Base-by-base conservation (phyloP, 2,888 invertebrate genomes). In the Embidobia sp. region DNA sequence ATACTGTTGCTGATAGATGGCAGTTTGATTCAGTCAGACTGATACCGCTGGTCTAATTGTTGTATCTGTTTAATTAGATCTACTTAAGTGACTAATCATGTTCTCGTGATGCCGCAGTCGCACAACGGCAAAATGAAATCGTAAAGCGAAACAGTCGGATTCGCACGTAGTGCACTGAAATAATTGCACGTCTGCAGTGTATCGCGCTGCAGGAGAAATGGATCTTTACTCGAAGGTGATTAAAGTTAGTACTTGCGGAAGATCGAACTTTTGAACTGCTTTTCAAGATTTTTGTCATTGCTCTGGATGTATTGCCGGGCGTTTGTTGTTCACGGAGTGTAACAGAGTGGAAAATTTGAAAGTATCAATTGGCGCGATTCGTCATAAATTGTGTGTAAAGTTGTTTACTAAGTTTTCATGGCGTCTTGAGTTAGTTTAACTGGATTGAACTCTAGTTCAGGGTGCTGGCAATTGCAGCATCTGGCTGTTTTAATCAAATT, bases 51-150 rank as follows among this genome's bases (percentile, higher is more conserved):
- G 4, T 40, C 40, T 49, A 63, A 49, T 63, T 63, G 37, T 48
- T 40, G 63, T 37, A 49, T 63, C 63, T 63, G 48, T 40, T 63
- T 48, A 48, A 49, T 63, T 63, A 49, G 48, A 49, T 37, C 13
- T 40, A 27, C 35, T 48, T 48, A 48, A 27, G 11, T 19, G 29
- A 48, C 29, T 61, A 61, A 48, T 48, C 27, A 27, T 27, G 33
- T 46, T 18, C 26, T 26, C 16, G n/a, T 10, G 26, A 15, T 1
- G 22, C 16, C 18, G 1, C 11, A 37, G 2, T 11, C n/a, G 19
- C 18, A n/a, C 10, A 3, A 16, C 3, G 8, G 3, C 16, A 16
- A 29, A 42, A 57, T 40, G 29, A 29, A 40, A 42, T 18, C n/a
- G n/a, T n/a, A n/a, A n/a, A n/a, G n/a, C n/a, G n/a, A n/a, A n/a